Percentiles rank a stretch among this genome's conserved stretches.
phyloP scores from a whole-genome alignment of 2,113 vertebrate species.

The Terrapene triunguis region DNA sequence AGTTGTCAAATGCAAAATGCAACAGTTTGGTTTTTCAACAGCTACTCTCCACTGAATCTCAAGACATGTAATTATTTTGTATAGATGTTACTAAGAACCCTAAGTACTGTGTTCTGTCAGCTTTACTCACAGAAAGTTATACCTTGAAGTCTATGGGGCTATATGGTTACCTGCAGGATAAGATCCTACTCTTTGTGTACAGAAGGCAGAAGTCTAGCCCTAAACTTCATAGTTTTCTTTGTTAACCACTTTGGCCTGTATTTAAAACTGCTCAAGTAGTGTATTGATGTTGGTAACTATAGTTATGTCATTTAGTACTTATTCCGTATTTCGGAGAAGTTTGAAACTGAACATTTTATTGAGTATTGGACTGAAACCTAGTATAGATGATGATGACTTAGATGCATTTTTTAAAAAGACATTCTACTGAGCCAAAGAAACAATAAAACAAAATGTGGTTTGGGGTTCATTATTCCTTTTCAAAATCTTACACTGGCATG shows the following conservation, averaged over 20 bases:
- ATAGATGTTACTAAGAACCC: neutral
- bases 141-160: neutral
- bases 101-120: neutral
- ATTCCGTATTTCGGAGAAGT: neutral
- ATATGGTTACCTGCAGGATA: neutral
- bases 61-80: neutral
- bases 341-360: neutral
- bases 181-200: neutral
- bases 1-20: neutral
- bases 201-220: neutral
- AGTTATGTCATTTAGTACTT: neutral
- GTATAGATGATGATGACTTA: neutral
- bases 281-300: neutral
- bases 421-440: neutral
- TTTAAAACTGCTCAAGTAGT: neutral
- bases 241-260: neutral
- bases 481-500: neutral
- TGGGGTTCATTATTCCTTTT: neutral
- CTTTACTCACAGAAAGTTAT: neutral
- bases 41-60: neutral
- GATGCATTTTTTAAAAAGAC: neutral
- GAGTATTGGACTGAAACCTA: neutral
- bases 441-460: neutral
- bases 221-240: neutral
- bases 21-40: neutral